A percentile compares a stretch with the other conserved stretches of the same genome.
These are phyloP conservation scores for Paramisgurnus dabryanus DNA, from an alignment of 2,113 vertebrate genomes.

Conservation along the genomic window DNA sequence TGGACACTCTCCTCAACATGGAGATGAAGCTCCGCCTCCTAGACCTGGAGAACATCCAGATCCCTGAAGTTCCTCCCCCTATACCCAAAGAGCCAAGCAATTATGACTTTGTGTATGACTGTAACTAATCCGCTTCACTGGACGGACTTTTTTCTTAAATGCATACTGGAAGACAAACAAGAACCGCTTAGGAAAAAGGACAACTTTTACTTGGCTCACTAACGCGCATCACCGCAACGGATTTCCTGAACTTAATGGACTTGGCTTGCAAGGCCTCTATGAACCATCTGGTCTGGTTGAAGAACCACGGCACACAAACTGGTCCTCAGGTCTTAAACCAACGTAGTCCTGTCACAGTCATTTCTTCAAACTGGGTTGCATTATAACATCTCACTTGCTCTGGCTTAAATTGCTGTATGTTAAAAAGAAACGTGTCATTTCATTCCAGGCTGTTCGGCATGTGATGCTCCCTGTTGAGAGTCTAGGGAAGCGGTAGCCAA, in stretches of 20 bases:
- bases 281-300: conserved; percentile 34
- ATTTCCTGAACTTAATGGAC: conserved; percentile 58
- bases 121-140: conserved; percentile 84
- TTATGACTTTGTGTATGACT: conserved; percentile 99
- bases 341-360: neutral
- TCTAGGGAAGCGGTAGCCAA: neutral
- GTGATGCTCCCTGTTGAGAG: conserved; percentile 23
- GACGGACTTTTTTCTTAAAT: conserved; percentile 68
- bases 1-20: conserved; percentile 98
- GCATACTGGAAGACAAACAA: conserved; percentile 76
- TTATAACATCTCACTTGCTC: conserved; percentile 5
- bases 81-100: conserved; percentile 99
- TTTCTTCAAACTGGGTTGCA: neutral
- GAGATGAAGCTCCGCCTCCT: conserved; percentile 99
- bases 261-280: conserved; percentile 32
- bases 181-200: conserved; percentile 56
- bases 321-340: conserved; percentile 46
- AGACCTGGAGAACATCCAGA: conserved; percentile 98
- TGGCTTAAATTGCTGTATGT: conserved; percentile 10
- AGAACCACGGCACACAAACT: conserved; percentile 4
- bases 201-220: conserved; percentile 58
- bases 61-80: conserved; percentile 94
- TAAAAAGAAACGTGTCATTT: neutral
- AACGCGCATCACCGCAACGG: conserved; percentile 50
- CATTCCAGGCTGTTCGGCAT: conserved; percentile 10